Conservation (phyloP, 2,797 vertebrate species). For the Cuculus canorus region DNA sequence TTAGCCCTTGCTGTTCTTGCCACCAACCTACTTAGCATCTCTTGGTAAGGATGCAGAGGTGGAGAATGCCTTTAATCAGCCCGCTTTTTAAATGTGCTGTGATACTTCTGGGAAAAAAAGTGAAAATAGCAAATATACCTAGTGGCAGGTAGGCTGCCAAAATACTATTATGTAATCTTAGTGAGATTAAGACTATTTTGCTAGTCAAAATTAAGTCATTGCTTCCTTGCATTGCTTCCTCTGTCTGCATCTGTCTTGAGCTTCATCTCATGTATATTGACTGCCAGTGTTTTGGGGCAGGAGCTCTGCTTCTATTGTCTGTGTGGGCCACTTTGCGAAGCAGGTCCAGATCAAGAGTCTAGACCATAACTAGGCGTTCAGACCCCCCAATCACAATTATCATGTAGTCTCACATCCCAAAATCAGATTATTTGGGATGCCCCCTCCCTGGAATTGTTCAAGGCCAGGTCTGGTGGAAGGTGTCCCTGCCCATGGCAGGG, state of each 20-base stretch:
- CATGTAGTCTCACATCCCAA: not conserved
- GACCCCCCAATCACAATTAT: not conserved
- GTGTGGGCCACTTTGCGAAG: not conserved
- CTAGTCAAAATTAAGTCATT: not conserved
- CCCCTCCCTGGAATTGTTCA: no score
- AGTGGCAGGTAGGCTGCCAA: not conserved
- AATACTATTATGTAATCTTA: not conserved
- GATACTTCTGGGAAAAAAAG: not conserved
- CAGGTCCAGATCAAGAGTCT: not conserved
- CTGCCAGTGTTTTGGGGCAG: not conserved
- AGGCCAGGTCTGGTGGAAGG: no score
- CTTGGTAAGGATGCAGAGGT: not conserved
- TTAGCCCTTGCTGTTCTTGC: not conserved
- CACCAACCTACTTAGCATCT: not conserved
- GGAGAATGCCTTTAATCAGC: not conserved
- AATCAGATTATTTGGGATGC: not conserved
- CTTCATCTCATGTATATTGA: not conserved
- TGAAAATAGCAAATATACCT: not conserved
- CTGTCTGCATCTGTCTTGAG: not conserved
- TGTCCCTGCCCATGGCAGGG: no score
- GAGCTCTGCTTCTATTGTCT: not conserved
- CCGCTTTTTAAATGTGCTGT: not conserved
- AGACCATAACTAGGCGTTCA: not conserved
- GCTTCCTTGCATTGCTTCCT: not conserved
- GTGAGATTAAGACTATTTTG: not conserved